A percentile compares a stretch with the other conserved stretches of the same genome.
Conservation (phyloP, 2,888 invertebrate species). For the Onthophagus sagittarius region DNA sequence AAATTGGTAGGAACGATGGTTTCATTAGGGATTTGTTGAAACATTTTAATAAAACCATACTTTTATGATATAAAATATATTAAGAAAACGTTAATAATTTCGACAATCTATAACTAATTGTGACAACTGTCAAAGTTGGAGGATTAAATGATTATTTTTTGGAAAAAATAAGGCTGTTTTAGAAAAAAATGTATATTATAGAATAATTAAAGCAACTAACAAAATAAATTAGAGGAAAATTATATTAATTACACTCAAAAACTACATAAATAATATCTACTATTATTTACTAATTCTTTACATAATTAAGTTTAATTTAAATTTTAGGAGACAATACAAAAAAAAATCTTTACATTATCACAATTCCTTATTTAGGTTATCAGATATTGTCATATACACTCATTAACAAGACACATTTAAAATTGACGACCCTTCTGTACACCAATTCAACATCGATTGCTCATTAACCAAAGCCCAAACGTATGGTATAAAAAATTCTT, state of each 20-base stretch:
- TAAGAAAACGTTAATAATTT: not conserved
- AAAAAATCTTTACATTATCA: constrained; percentile 23
- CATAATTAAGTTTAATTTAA: too few species aligned
- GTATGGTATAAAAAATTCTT: constrained; percentile 99
- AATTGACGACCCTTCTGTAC: constrained; percentile 33
- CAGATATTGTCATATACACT: constrained; percentile 20
- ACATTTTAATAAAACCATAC: not conserved
- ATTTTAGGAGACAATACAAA: constrained; percentile 1
- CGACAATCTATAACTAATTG: too few species aligned
- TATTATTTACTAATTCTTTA: too few species aligned
- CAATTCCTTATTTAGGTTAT: constrained; percentile 17
- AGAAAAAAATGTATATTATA: too few species aligned
- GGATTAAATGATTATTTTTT: too few species aligned
- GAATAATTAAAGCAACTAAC: too few species aligned
- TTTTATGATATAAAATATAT: not conserved
- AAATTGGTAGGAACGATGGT: not conserved
- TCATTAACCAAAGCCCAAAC: constrained; percentile 87
- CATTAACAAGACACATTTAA: constrained; percentile 36
- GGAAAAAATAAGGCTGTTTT: too few species aligned
- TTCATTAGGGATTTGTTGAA: not conserved
- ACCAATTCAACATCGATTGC: constrained; percentile 46
- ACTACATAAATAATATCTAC: too few species aligned
- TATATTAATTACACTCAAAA: too few species aligned
- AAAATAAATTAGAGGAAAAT: too few species aligned
- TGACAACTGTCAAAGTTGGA: too few species aligned